Base-by-base conservation (phyloP, 2,888 invertebrate species). In the Nomada hirtipes region DNA sequence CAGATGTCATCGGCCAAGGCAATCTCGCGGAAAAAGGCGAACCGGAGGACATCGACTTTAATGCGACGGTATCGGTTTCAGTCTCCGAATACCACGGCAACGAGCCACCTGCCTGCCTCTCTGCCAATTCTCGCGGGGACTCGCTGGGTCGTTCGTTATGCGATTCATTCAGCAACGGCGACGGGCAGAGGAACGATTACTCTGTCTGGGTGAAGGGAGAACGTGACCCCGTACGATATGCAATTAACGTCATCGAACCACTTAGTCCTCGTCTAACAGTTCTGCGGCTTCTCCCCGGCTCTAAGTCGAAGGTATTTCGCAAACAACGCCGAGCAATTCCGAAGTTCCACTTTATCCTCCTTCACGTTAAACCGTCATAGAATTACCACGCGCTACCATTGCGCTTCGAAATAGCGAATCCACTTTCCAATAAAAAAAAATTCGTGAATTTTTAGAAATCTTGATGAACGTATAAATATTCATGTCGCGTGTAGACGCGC, bases 1-100 rank as follows among this genome's bases (percentile, higher is more conserved):
- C 91, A 91, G 92, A 92, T 92, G 92, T 92, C 92, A 92, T 91
- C 90, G 90, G 89, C 90, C 89, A 89, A 88, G 89, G 86, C 86
- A 84, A 86, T 83, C 84, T 89, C 84, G 82, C 87, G 87, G 87
- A 90, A 88, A 88, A 88, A 88, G 88, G 79, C 81, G 11, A 80
- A 84, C 76, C 77, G 79, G 81, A 84, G 87, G 86, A 86, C 84
- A 79, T 84, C 81, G 86, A 88, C 85, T 89, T 90, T 87, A 88
- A 90, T 87, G 83, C 84, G 86, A 83, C 82, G 88, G 84, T 90
- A 88, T 90, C 79, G 85, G 83, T 90, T 89, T 89, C 88, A 87
- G 83, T 72, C 86, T 78, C 84, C 83, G 82, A 90, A 90, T 89
- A 74, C 77, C 80, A 76, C 36, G 67, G 50, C 77, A 60, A 65